Base-by-base conservation (phyloP, 1,140 invertebrate species). In the Cephus cinctus region DNA sequence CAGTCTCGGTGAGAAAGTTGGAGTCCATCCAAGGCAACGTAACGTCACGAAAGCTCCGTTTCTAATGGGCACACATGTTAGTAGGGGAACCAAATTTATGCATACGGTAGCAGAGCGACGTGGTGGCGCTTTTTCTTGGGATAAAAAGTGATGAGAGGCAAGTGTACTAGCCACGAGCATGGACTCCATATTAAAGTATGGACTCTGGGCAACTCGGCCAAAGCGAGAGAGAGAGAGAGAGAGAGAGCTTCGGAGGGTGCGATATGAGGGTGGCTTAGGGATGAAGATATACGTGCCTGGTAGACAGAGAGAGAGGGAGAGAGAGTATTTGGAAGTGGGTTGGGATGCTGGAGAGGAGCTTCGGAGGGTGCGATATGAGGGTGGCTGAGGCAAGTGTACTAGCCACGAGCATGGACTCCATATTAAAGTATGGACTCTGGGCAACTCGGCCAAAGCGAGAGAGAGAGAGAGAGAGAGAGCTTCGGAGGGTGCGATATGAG, bases 291-390 rank as follows among this genome's bases (percentile, higher is more conserved):
- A 30, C 9, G 27, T 8, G 27, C 12, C 8, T 8, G 12, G 11
- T 9, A 9, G 27, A 30, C 27, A 9, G 34, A 48, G 25, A 12
- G 35, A 12, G 35, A 18, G 3, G 16, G 35, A 38, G 35, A 14
- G n/a, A 38, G 35, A 38, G 11, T 43, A 30, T 25, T 25, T 32
- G 25, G 43, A 22, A 31, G 14, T 12, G 12, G 14, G 9, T 14
- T 14, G 15, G 8, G 38, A 22, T 20, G 19, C 43, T 9, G 41
- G n/a, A 21, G 44, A 50, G 36, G 43, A 47, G 19, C 34, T 2
- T 12, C 3, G 27, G 2, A 12, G 11, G 2, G 9, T 2, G 27
- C 9, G 31, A 30, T 31, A 12, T 21, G 14, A 14, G 27, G 50
- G 34, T 21, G 45, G 22, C 30, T 21, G 25, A 27, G 25, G 25